Conservation (phyloP, 2,113 vertebrate species). For the Siphamia tubifer region DNA sequence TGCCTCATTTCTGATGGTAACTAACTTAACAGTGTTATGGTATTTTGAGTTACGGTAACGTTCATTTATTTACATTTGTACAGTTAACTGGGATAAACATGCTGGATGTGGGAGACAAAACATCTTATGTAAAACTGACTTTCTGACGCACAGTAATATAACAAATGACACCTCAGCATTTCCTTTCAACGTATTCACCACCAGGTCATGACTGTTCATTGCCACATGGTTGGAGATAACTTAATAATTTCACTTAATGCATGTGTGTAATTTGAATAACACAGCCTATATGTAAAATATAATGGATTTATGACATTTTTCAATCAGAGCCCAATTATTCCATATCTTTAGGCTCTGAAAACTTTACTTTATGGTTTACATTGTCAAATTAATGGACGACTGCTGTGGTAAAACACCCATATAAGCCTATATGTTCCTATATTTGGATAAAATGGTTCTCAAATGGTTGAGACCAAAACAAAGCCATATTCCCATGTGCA, state of each 20-base stretch:
- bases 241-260: too few relatives aligned
- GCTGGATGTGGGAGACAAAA: not conserved
- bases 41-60: too few relatives aligned
- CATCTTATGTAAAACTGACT: not conserved
- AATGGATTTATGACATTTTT: too few relatives aligned
- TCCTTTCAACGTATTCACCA: not conserved
- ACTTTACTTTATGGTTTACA: too few relatives aligned
- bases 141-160: not conserved
- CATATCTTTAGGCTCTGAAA: too few relatives aligned
- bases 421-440: not conserved
- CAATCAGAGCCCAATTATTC: too few relatives aligned
- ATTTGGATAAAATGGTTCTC: constrained; percentile 11
- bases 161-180: not conserved
- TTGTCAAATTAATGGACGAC: not conserved
- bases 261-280: too few relatives aligned
- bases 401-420: not conserved
- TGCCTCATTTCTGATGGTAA: too few relatives aligned
- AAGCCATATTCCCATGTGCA: not conserved
- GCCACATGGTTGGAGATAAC: too few relatives aligned
- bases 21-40: too few relatives aligned
- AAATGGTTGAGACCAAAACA: not conserved
- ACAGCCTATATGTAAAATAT: too few relatives aligned
- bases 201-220: too few relatives aligned
- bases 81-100: not conserved
- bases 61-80: not conserved